Percentiles rank a stretch among this genome's conserved stretches.
These are phyloP conservation scores for Catalaphyllia jardinei DNA, from an alignment of 64 coral and sea anemone species.

Conservation along the genomic window DNA sequence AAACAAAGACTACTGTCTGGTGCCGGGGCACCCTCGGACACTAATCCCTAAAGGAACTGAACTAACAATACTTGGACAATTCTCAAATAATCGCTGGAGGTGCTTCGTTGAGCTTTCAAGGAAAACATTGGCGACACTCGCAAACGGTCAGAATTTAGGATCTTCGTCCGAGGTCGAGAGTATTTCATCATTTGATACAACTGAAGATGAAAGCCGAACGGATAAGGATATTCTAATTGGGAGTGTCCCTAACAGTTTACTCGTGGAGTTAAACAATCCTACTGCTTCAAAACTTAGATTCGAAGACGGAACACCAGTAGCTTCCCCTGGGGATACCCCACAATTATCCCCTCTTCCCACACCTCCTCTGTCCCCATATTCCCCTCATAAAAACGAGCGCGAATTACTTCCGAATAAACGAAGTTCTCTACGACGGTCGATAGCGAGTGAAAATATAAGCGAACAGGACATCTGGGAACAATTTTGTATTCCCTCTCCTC, in stretches of 20 bases:
- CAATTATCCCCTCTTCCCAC: constrained; percentile 71
- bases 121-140: neutral
- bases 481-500: constrained; percentile 63
- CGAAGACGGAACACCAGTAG: constrained; percentile 39
- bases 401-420: constrained; percentile 10
- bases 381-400: constrained; percentile 46
- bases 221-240: constrained; percentile 75
- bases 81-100: constrained; percentile 88
- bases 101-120: constrained; percentile 81
- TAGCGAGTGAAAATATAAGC: constrained; percentile 65
- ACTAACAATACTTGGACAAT: constrained; percentile 77
- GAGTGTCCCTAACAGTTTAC: constrained; percentile 89
- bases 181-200: constrained; percentile 28
- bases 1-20: constrained; percentile 65
- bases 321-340: constrained; percentile 56
- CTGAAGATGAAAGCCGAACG: neutral
- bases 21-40: constrained; percentile 68
- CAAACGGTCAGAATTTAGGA: constrained; percentile 22
- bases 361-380: constrained; percentile 79
- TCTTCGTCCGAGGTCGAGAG: constrained; percentile 12
- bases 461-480: constrained; percentile 60
- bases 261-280: constrained; percentile 55
- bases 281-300: neutral
- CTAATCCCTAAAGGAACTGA: constrained; percentile 77
- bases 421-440: constrained; percentile 48